Percentiles rank a stretch among this genome's conserved stretches.
Conservation (phyloP, 1,140 invertebrate genomes). For the Bilobella aurantiaca region DNA sequence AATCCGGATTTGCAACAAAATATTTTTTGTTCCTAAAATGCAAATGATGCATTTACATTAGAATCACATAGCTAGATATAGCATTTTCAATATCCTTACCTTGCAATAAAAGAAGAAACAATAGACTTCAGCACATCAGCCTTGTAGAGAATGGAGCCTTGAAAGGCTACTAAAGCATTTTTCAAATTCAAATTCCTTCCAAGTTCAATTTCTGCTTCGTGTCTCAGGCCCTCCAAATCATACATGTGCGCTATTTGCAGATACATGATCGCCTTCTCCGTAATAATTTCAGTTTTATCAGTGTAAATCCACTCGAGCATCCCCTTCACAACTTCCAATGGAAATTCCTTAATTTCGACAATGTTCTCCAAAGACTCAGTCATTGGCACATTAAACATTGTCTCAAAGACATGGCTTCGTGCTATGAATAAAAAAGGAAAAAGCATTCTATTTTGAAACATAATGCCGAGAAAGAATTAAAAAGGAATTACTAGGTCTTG, state of each 20-base stretch:
- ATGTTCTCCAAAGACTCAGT: background rate
- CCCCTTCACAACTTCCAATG: background rate
- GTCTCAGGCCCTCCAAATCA: background rate
- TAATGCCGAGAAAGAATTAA: too few species aligned
- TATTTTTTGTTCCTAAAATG: too few species aligned
- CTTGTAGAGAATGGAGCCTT: background rate
- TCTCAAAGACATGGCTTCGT: background rate
- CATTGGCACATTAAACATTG: background rate
- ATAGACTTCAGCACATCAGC: background rate
- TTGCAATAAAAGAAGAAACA: background rate
- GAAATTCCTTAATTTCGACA: background rate
- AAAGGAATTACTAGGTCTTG: too few species aligned
- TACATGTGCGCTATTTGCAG: background rate
- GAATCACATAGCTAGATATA: too few species aligned
- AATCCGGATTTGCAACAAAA: too few species aligned
- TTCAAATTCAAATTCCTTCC: background rate
- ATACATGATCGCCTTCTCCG: background rate
- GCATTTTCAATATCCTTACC: too few species aligned
- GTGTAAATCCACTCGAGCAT: background rate
- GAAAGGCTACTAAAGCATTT: background rate
- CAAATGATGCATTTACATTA: too few species aligned
- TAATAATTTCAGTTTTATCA: background rate
- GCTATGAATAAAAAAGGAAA: too few species aligned
- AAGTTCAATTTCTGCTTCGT: background rate
- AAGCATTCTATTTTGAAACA: too few species aligned